Evolutionary conservation across 2,113 vertebrate genomes (phyloP).

Genomic region (Cinclus mexicanus): DNA sequence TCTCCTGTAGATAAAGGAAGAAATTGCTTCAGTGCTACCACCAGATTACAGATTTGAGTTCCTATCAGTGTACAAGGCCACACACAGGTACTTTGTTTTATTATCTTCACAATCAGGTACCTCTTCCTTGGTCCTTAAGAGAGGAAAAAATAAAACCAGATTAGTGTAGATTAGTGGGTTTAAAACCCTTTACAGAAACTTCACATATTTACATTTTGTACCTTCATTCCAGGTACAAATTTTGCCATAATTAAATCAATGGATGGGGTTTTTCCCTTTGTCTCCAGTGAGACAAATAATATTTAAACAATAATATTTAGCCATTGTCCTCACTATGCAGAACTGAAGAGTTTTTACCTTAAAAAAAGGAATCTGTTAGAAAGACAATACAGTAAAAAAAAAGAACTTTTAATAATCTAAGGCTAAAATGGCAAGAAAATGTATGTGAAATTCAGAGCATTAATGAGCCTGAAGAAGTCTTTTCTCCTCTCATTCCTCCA

Average conservation of each 20-base stretch:
- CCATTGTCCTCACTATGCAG: not conserved
- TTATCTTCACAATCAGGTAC: not conserved
- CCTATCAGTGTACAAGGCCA: not conserved
- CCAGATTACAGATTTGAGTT: slow-evolving; percentile 62
- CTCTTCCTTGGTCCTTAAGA: not conserved
- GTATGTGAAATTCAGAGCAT: not conserved
- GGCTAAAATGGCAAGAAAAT: not conserved
- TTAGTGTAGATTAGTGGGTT: not conserved
- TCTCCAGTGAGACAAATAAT: not conserved
- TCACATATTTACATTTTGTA: not conserved
- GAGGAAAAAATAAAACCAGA: not conserved
- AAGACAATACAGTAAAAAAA: not conserved
- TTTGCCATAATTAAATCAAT: not conserved
- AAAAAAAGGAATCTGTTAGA: not conserved
- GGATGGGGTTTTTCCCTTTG: not conserved
- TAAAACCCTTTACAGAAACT: not conserved
- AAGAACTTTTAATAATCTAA: slow-evolving; percentile 1
- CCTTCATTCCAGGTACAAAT: not conserved
- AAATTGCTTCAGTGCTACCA: slow-evolving; percentile 48
- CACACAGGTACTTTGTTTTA: slow-evolving; percentile 30
- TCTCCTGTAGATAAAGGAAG: slow-evolving; percentile 52
- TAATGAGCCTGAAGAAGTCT: not conserved
- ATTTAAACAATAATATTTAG: not conserved
- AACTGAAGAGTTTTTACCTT: not conserved
- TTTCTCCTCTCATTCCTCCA: not conserved